Percentiles rank a stretch among this genome's conserved stretches.
Conservation (phyloP, 2,797 vertebrate genomes). For the Cynodonichthys magdalenae region DNA sequence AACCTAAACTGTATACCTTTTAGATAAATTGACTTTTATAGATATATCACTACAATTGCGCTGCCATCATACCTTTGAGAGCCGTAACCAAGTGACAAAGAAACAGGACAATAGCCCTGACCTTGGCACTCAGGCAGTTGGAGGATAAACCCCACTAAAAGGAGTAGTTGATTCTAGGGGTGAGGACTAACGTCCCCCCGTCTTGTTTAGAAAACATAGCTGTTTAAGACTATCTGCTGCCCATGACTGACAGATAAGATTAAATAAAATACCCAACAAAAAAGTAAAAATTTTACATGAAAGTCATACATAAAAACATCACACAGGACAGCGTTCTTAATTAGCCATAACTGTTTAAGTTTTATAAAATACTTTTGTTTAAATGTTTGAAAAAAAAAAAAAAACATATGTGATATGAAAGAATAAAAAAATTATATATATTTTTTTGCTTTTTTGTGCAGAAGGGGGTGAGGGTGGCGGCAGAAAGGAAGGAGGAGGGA, state of each 20-base stretch:
- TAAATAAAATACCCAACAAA: neutral
- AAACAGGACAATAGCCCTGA: constrained; percentile 66
- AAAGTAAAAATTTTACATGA: no score
- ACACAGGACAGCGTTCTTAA: neutral
- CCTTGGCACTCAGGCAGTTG: constrained; percentile 61
- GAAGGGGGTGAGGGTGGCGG: constrained; percentile 30
- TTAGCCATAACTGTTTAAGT: neutral
- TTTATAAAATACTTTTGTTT: neutral
- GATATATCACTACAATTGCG: constrained; percentile 64
- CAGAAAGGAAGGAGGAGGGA: constrained; percentile 57
- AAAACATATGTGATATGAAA: constrained; percentile 16
- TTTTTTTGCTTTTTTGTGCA: constrained; percentile 17
- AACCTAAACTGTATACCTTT: constrained; percentile 41
- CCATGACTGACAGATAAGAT: constrained; percentile 2
- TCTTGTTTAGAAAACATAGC: constrained; percentile 3
- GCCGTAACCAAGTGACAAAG: constrained; percentile 53
- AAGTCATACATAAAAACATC: no score
- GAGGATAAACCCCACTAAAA: constrained; percentile 46
- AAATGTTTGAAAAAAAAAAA: constrained; percentile 1
- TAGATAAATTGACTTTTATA: constrained; percentile 30
- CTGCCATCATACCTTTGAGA: constrained; percentile 43
- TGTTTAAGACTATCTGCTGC: constrained; percentile 9
- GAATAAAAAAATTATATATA: constrained; percentile 5
- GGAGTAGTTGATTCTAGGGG: constrained; percentile 38
- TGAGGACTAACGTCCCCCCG: constrained; percentile 22